A percentile compares a stretch with the other conserved stretches of the same genome.
These are phyloP conservation scores for Cacatua alba DNA, from an alignment of 2,113 vertebrate genomes.

Conservation along the genomic window DNA sequence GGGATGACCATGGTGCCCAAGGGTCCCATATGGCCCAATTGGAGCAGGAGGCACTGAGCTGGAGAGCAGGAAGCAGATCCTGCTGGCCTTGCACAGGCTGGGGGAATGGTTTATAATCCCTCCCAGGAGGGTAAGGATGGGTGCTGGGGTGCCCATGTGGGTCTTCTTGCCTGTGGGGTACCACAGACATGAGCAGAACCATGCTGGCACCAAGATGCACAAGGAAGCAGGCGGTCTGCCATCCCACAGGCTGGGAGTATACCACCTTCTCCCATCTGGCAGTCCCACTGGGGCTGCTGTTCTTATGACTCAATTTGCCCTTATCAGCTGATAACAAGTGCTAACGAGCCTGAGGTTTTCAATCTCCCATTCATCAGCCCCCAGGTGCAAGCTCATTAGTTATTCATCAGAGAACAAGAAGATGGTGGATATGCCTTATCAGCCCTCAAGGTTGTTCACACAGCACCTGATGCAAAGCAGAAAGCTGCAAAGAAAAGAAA, in stretches of 20 bases:
- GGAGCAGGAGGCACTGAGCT: not conserved
- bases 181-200: not conserved
- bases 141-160: not conserved
- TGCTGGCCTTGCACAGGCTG: not conserved
- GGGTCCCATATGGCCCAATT: accelerated
- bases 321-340: slow-evolving; percentile 69
- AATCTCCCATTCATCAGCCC: slow-evolving; percentile 49
- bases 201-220: accelerated
- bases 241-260: not conserved
- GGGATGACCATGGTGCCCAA: accelerated
- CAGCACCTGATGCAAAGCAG: slow-evolving; percentile 34
- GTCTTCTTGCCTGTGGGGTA: not conserved
- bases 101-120: not conserved
- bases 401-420: slow-evolving; percentile 59
- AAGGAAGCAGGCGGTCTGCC: not conserved
- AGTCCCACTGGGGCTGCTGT: not conserved
- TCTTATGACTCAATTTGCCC: slow-evolving; percentile 57
- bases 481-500: slow-evolving; percentile 54
- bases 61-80: not conserved
- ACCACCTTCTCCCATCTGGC: not conserved
- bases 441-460: not conserved
- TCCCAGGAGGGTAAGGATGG: not conserved
- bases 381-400: slow-evolving; percentile 55
- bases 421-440: slow-evolving; percentile 55
- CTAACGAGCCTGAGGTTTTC: slow-evolving; percentile 53